phyloP scores from a whole-genome alignment of 2,888 invertebrate genomes.

The Leucoma salicis region DNA sequence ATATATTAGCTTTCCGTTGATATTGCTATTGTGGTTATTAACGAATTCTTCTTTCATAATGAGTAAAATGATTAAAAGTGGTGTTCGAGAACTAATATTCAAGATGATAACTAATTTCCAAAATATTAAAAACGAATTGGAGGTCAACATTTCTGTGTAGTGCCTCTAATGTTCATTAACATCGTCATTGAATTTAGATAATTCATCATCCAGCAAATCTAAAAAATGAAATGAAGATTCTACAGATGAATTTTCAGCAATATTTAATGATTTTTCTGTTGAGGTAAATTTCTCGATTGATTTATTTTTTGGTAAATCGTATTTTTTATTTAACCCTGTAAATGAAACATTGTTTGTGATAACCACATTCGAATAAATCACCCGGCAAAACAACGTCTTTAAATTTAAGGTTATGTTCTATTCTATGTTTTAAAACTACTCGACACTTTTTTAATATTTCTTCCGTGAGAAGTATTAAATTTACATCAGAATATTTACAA shows the following conservation, averaged over 20 bases:
- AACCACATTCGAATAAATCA: background rate
- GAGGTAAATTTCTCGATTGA: background rate
- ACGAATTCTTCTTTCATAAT: too few species aligned
- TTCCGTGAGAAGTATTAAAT: background rate
- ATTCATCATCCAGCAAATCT: too few species aligned
- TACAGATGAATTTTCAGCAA: background rate
- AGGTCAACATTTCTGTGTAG: too few species aligned
- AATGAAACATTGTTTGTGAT: background rate
- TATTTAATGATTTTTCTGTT: background rate
- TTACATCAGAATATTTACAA: background rate
- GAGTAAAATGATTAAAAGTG: too few species aligned
- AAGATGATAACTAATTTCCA: too few species aligned
- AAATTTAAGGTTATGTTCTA: background rate
- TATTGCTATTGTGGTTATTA: too few species aligned
- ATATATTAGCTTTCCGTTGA: too few species aligned
- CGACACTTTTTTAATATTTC: background rate
- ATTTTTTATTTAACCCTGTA: background rate
- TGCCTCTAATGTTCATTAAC: too few species aligned
- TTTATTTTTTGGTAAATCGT: background rate
- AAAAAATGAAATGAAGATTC: too few species aligned
- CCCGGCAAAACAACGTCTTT: slow-evolving; percentile 1
- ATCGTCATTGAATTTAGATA: too few species aligned
- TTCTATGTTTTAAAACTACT: background rate
- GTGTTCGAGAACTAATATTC: too few species aligned
- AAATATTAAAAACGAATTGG: too few species aligned